Evolutionary conservation across 2,797 vertebrate genomes (phyloP).

Genomic region (Mallotus villosus): DNA sequence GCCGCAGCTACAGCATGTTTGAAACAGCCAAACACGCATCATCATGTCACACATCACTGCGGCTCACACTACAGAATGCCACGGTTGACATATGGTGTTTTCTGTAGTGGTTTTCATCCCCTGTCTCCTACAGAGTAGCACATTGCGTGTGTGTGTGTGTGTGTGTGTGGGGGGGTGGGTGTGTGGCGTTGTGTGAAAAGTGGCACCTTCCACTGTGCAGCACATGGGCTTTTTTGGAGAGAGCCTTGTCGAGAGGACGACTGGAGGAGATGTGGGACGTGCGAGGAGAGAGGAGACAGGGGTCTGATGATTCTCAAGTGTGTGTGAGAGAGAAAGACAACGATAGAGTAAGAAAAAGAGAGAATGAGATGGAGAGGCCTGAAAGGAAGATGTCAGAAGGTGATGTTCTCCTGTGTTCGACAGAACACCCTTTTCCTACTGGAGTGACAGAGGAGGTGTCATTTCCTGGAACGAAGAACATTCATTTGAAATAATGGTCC

Average conservation of each 20-base stretch:
- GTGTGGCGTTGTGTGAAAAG: slow-evolving; percentile 5
- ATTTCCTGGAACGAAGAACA: too few species aligned
- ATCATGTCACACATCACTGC: not conserved
- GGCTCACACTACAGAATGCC: too few species aligned
- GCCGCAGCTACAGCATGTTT: too few species aligned
- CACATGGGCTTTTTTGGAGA: not conserved
- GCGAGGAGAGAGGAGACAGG: not conserved
- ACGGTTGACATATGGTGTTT: not conserved
- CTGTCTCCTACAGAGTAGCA: not conserved
- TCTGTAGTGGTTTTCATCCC: not conserved
- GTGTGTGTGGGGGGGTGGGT: too few species aligned
- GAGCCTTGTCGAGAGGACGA: not conserved
- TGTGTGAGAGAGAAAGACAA: not conserved
- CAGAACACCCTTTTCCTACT: too few species aligned
- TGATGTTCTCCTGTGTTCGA: not conserved
- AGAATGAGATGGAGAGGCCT: not conserved
- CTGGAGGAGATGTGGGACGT: too few species aligned
- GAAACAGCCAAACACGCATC: too few species aligned
- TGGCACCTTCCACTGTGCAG: not conserved
- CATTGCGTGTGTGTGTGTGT: too few species aligned
- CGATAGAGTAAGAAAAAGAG: not conserved
- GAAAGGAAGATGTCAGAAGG: not conserved
- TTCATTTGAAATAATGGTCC: too few species aligned
- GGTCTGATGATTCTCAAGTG: not conserved
- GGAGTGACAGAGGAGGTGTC: too few species aligned